Evolutionary conservation across 2,113 vertebrate genomes (phyloP), one percentile per base, ranked within the genome.

Genomic region (Hipposideros armiger): DNA sequence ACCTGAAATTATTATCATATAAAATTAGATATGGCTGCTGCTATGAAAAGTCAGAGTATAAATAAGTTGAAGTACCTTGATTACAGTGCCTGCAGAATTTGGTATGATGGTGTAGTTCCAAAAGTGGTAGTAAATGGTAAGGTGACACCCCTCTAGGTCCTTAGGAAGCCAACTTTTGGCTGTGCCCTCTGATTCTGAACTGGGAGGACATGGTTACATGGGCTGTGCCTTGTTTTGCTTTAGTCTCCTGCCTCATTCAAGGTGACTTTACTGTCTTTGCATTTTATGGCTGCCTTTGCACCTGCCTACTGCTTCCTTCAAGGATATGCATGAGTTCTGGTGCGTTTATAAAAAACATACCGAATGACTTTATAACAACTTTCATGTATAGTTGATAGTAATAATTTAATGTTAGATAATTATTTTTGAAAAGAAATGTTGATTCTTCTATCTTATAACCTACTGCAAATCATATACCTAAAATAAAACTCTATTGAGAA

Each of bases 401-500:
- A 17, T 78, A 58, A 32, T 82, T 82, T 91, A 70, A 17, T 62
- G 86, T 86, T 67, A 69, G 81, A 36, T 91, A 47, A 60, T 28
- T 91, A 2, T 7, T 84, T 84, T 73, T n/a, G 40, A 94, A 73
- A 90, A 90, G 14, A 77, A 28, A 72, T 50, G 11, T 76, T 67
- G 70, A 45, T 83, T 81, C 20, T 93, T 58, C 50, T 17, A 20
- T 64, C 50, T 80, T 3, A 56, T 52, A 83, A 77, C 3, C 28
- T 6, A 72, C 8, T 19, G 30, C 1, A 58, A 50, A 50, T 81
- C 58, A 17, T 32, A 0, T 72, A 32, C 58, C 6, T 66, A 47
- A 60, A 74, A 80, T 87, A n/a, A 58, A 85, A 74, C 87, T 85
- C 7, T 66, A 30, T 36, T 73, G 72, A 92, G 92, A 90, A 90